phyloP scores from a whole-genome alignment of 1,140 invertebrate species.

The Dreissena rostriformis region DNA sequence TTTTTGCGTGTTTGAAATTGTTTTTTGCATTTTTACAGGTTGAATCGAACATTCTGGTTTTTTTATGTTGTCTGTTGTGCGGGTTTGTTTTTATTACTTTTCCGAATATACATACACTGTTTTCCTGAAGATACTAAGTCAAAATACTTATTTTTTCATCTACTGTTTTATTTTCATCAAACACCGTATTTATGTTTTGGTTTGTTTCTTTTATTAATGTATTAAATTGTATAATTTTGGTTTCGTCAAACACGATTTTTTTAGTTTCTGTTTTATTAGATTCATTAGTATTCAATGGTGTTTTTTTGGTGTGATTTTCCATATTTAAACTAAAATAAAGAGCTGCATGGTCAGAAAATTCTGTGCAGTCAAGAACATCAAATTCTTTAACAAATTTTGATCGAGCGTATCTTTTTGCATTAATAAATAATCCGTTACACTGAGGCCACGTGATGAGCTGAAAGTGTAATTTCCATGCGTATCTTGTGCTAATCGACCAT shows the following conservation, averaged over 20 bases:
- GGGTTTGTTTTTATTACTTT: no score
- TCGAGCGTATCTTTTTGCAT: neutral
- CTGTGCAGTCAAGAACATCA: neutral
- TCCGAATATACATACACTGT: no score
- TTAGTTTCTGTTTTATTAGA: neutral
- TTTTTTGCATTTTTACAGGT: neutral
- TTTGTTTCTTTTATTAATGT: no score
- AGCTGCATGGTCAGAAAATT: constrained; percentile 9
- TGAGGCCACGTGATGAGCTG: neutral
- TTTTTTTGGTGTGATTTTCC: neutral
- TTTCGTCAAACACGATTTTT: neutral
- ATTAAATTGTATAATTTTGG: neutral
- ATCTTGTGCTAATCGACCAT: no score
- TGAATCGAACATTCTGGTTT: no score
- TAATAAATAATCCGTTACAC: constrained; percentile 5
- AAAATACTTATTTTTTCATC: neutral
- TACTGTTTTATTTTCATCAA: neutral
- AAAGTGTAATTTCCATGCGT: no score
- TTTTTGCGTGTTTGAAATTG: neutral
- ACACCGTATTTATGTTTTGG: neutral
- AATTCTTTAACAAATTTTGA: neutral
- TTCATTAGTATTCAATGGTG: neutral
- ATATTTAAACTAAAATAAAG: neutral
- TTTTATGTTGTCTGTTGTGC: neutral
- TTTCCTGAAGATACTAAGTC: no score